Evolutionary conservation across 2,797 vertebrate genomes (phyloP).

Genomic region (Balearica regulorum): DNA sequence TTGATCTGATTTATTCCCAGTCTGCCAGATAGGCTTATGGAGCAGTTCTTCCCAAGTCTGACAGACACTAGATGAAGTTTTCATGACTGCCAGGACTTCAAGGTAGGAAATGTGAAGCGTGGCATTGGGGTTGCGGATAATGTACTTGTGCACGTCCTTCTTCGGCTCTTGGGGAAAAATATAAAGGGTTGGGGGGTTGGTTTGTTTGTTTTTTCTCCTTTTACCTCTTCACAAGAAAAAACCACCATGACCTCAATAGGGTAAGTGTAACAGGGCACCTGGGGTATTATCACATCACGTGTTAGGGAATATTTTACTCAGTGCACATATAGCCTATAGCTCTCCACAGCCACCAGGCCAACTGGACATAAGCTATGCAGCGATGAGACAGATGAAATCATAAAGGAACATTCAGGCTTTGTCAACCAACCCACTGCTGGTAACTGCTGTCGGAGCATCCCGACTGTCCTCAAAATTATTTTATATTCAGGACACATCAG

Average conservation of each 20-base stretch:
- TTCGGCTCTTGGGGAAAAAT: not conserved
- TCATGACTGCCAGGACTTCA: not conserved
- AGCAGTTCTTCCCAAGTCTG: not conserved
- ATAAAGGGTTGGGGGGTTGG: not conserved
- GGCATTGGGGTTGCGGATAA: not conserved
- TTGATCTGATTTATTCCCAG: not conserved
- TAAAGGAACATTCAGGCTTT: not conserved
- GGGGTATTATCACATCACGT: not conserved
- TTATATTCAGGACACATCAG: not conserved
- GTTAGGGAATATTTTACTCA: not conserved
- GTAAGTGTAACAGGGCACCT: not conserved
- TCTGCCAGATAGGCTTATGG: not conserved
- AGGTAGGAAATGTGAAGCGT: not conserved
- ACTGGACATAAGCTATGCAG: not conserved
- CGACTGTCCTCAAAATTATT: not conserved
- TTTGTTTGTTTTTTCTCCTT: not conserved
- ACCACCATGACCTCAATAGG: not conserved
- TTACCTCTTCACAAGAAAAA: not conserved
- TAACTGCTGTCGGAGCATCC: not conserved
- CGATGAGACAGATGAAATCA: fast-evolving
- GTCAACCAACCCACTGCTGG: not conserved
- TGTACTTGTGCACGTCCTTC: fast-evolving
- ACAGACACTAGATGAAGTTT: not conserved
- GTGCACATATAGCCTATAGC: not conserved
- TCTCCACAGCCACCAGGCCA: not conserved